Evolutionary conservation across 2,113 vertebrate genomes (phyloP).

Genomic region (Himantopus leucocephalus): DNA sequence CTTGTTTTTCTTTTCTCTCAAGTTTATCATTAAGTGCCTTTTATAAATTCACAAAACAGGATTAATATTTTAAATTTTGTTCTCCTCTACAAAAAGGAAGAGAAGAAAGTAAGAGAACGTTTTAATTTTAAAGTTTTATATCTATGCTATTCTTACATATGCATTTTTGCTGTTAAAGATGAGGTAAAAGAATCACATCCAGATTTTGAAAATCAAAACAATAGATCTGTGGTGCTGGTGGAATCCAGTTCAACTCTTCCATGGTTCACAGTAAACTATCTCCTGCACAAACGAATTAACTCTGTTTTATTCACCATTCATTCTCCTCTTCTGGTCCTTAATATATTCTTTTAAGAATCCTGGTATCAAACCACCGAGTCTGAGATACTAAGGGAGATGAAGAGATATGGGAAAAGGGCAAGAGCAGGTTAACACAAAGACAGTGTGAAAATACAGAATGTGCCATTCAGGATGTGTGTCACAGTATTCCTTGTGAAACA

Average conservation of each 20-base stretch:
- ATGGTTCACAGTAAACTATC: not conserved
- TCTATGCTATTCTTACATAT: not conserved
- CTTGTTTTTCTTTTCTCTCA: not conserved
- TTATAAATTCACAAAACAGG: not conserved
- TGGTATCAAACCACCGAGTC: not conserved
- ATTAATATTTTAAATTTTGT: not conserved
- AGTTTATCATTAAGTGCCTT: not conserved
- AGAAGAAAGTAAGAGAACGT: fast-evolving
- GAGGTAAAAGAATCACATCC: not conserved
- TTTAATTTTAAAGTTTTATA: not conserved
- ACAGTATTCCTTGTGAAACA: not conserved
- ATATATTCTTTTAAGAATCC: not conserved
- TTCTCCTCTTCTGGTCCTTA: not conserved
- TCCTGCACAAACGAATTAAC: not conserved
- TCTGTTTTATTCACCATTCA: not conserved
- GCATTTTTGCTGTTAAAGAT: not conserved
- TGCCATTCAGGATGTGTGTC: no score
- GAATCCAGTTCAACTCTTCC: not conserved
- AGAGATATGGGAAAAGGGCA: not conserved
- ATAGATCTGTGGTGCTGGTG: not conserved
- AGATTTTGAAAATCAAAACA: not conserved
- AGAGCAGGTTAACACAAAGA: not conserved
- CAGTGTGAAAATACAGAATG: not conserved
- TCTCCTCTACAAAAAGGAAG: not conserved
- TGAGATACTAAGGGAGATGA: not conserved